Evolutionary conservation across 2,797 vertebrate genomes (phyloP), one percentile per base, ranked within the genome.

Genomic region (Rhabdophis nuchalis): DNA sequence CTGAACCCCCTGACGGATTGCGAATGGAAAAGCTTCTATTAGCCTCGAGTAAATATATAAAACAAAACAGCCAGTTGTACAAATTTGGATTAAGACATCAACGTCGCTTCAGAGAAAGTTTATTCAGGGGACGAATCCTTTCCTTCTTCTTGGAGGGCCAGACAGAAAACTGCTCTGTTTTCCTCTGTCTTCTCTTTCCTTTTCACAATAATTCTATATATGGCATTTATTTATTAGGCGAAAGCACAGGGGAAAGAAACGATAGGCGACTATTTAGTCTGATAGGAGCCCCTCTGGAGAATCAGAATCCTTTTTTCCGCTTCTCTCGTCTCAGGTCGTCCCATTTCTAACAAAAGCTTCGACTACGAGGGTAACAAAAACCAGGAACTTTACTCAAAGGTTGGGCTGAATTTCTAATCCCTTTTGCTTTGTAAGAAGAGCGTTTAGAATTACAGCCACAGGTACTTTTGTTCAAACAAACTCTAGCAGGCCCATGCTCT

Each of bases 191-290:
- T 91, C 91, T 94, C 86, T 93, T 92, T 72, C 88, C 94, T 92
- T 32, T 32, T 96, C 94, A 93, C 1, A 6, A 89, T 14, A 61
- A 93, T 52, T 88, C 95, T 93, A 56, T 95, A 93, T 92, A 95
- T 95, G 94, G 96, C 87, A 95, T 92, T 72, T 95, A 87, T 95
- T 94, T 96, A 92, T 95, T 95, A 88, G 93, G 89, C 87, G 58
- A 93, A 93, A 92, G 94, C 89, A 95, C 93, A 95, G 92, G 95
- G 90, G 91, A 95, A 93, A 92, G 95, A 96, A 96, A 94, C 94
- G 93, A 91, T 89, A 94, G 94, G 94, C 94, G 94, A 94, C 94
- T 94, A 95, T 96, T 95, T 95, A 90, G 91, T 95, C 95, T 96
- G 94, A 95, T 92, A 94, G 95, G 18, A 94, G 85, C 89, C 57